These are phyloP conservation scores for Diuraphis noxia DNA, from an alignment of 1,140 invertebrate genomes.

Conservation along the genomic window DNA sequence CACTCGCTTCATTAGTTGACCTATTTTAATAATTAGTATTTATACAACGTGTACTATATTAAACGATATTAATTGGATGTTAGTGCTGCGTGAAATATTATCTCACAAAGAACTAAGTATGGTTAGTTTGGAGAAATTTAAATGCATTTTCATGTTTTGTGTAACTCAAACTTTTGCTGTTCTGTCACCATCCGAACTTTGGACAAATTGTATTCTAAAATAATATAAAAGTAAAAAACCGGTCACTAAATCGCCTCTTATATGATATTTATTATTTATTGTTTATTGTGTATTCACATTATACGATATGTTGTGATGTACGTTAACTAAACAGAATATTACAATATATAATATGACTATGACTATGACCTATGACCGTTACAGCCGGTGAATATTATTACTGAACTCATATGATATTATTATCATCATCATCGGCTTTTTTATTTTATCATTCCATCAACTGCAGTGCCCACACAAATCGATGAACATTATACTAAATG, in stretches of 20 bases:
- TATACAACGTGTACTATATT: neutral
- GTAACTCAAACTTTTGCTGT: neutral
- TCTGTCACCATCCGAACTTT: neutral
- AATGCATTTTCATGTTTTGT: slow-evolving; percentile 22
- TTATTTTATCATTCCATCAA: neutral
- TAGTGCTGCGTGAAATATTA: neutral
- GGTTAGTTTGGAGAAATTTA: slow-evolving; percentile 1
- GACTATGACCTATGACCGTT: neutral
- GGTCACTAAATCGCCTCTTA: neutral
- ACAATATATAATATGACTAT: neutral
- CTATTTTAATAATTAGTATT: neutral
- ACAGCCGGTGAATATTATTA: neutral
- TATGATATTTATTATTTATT: neutral
- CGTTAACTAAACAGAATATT: neutral
- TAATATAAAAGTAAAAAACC: neutral
- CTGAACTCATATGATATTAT: neutral
- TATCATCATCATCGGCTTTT: neutral
- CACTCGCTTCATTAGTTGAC: neutral
- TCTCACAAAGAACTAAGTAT: neutral
- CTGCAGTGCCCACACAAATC: neutral
- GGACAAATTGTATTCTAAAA: neutral
- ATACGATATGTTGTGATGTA: neutral
- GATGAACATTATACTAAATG: neutral
- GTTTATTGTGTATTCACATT: too few relatives aligned
- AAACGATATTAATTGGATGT: slow-evolving; percentile 11